Conservation (phyloP, 92 coral and sea anemone genomes). For the Parazoanthus atlanticus region DNA sequence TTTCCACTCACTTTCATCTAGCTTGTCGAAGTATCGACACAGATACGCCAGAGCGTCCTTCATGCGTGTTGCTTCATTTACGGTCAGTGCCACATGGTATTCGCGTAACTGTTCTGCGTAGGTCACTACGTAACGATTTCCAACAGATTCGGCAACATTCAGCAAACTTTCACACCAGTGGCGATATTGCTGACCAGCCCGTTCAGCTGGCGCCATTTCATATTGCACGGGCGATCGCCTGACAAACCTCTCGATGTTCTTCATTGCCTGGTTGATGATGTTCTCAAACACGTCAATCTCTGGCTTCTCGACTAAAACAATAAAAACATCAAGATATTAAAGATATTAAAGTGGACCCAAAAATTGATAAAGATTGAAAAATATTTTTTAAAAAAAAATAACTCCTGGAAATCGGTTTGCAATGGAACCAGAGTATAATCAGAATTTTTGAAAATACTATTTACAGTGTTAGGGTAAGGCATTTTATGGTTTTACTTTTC, state of each 20-base stretch:
- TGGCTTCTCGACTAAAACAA: slow-evolving; percentile 28
- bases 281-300: slow-evolving; percentile 54
- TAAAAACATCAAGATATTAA: background rate
- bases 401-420: no score
- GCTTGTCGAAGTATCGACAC: slow-evolving; percentile 53
- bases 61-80: slow-evolving; percentile 53
- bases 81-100: slow-evolving; percentile 64
- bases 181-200: slow-evolving; percentile 79
- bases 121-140: slow-evolving; percentile 65
- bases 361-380: background rate
- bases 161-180: slow-evolving; percentile 80
- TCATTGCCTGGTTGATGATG: slow-evolving; percentile 63
- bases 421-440: no score
- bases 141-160: slow-evolving; percentile 49
- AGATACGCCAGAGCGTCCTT: slow-evolving; percentile 62
- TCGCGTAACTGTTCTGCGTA: slow-evolving; percentile 57
- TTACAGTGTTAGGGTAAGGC: no score
- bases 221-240: slow-evolving; percentile 9
- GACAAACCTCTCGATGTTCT: slow-evolving; percentile 54
- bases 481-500: no score
- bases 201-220: slow-evolving; percentile 17
- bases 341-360: no score
- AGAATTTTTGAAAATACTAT: no score
- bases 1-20: slow-evolving; percentile 39
- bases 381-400: background rate